Evolutionary conservation across 2,797 vertebrate species (phyloP).

Genomic region (Otolemur crassicaudatus): DNA sequence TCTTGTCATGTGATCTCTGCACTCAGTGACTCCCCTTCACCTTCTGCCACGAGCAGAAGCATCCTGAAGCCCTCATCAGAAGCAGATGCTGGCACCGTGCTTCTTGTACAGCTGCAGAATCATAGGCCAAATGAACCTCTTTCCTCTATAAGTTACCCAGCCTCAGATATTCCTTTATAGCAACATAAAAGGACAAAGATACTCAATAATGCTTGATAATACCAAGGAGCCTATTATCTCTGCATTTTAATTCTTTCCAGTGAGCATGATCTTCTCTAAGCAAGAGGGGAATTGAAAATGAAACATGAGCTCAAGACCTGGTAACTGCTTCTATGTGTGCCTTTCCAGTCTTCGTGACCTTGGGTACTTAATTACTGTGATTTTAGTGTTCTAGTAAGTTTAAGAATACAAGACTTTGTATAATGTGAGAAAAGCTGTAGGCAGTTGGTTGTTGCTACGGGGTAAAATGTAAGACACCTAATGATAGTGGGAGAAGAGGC

Average conservation of each 20-base stretch:
- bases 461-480: neutral
- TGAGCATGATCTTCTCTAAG: neutral
- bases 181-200: neutral
- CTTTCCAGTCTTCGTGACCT: neutral
- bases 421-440: neutral
- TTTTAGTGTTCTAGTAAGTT: neutral
- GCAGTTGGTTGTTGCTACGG: neutral
- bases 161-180: neutral
- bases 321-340: neutral
- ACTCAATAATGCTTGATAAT: neutral
- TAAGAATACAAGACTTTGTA: neutral
- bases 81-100: neutral
- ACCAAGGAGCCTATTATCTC: neutral
- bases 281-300: neutral
- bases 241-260: conserved; percentile 29
- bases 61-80: neutral
- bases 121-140: neutral
- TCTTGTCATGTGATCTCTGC: neutral
- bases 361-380: neutral
- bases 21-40: neutral
- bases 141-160: neutral
- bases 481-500: neutral
- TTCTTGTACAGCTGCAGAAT: neutral
- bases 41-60: neutral
- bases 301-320: neutral